Evolutionary conservation across 92 coral and sea anemone genomes (phyloP).

Genomic region (Parazoanthus darwini): DNA sequence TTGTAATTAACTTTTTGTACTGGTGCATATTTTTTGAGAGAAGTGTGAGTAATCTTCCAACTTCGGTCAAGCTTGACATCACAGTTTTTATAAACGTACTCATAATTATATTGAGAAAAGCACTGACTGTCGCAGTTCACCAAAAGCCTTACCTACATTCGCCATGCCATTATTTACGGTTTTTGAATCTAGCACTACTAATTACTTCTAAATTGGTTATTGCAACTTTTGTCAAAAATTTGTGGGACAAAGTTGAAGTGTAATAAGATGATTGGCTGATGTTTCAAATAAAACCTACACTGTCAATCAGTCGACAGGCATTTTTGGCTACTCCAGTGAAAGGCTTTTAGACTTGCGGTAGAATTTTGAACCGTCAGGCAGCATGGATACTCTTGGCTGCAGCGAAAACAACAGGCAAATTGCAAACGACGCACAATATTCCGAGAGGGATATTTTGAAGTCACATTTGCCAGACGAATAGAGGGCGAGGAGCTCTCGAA

Average conservation of each 20-base stretch:
- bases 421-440: neutral
- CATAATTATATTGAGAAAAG: neutral
- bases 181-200: neutral
- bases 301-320: too few species aligned
- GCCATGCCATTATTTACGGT: neutral
- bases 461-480: neutral
- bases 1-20: neutral
- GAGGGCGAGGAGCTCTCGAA: neutral
- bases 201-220: too few species aligned
- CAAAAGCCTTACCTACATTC: neutral
- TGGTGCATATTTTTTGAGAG: neutral
- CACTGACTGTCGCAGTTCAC: neutral
- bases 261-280: too few species aligned
- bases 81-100: neutral
- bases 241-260: too few species aligned
- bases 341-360: neutral
- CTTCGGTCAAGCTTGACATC: neutral
- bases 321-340: neutral
- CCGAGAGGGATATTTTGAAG: too few species aligned
- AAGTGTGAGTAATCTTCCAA: neutral
- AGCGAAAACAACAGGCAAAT: too few species aligned
- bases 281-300: too few species aligned
- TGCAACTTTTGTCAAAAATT: neutral
- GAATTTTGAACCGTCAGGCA: neutral
- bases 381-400: neutral